Evolutionary conservation across 2,113 vertebrate genomes (phyloP).

Genomic region (Theristicus caerulescens): DNA sequence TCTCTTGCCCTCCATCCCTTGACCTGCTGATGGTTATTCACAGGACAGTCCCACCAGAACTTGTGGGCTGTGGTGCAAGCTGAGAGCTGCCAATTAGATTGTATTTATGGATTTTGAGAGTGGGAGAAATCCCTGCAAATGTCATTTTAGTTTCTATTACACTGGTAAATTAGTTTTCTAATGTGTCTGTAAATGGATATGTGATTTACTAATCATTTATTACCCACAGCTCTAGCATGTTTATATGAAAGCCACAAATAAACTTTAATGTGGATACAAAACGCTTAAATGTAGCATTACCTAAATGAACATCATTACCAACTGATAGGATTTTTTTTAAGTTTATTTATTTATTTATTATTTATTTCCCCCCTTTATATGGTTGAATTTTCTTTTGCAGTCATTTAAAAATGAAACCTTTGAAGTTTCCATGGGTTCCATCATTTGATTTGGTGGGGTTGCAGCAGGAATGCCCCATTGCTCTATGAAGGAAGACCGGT

Average conservation of each 20-base stretch:
- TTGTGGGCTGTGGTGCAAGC: neutral
- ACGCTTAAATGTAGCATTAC: neutral
- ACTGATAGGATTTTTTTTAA: neutral
- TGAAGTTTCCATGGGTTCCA: neutral
- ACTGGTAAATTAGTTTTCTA: neutral
- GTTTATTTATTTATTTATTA: neutral
- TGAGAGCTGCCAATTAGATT: neutral
- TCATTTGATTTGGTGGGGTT: neutral
- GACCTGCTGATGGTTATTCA: rapidly evolving
- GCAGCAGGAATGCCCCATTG: neutral
- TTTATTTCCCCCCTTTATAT: neutral
- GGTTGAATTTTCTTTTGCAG: neutral
- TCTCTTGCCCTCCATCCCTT: neutral
- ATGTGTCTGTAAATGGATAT: neutral
- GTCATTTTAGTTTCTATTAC: neutral
- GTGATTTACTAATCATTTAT: neutral
- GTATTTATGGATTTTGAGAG: neutral
- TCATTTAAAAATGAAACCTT: neutral
- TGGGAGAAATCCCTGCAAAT: neutral
- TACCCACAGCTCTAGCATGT: neutral
- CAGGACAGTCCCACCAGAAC: neutral
- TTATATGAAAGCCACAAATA: neutral
- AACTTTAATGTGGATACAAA: neutral
- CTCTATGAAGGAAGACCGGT: neutral
- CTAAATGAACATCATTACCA: neutral